Evolutionary conservation across 2,888 invertebrate species (phyloP), one percentile per base, ranked within the genome.

Genomic region (Agonopterix alstromeriana): DNA sequence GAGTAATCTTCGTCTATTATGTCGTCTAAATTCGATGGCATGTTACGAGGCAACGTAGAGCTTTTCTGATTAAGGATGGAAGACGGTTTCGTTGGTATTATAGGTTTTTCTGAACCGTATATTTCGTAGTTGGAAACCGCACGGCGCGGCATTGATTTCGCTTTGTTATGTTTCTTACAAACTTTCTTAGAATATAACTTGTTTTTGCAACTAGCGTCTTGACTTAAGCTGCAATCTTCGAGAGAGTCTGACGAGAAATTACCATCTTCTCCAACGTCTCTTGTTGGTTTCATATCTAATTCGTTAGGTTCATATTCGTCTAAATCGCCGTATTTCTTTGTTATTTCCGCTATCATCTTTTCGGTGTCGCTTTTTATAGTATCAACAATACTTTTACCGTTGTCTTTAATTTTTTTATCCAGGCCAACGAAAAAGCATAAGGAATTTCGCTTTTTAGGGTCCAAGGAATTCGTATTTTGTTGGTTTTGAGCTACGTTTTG

Each of bases 101-200:
- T 72, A 0, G 86, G 87, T 43, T 85, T 88, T 11, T 85, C 85
- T 36, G 87, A 84, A 1, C 67, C 73, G 50, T 91, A 92, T 45
- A 95, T 94, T 71, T 95, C 95, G 65, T 95, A 95, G 65, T 95
- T 94, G 1, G 95, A 95, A 10, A 94, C 90, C 38, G 94, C 93
- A 35, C 94, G 78, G 49, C 94, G 89, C 0, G 94, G 92, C 48
- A 91, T 86, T 40, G 77, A 73, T 36, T 61, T 56, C 46, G 70
- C 78, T 58, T 89, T 91, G 17, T 82, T 90, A 53, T 90, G 90
- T 52, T 90, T 90, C 54, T 87, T 90, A 51, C 90, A 90, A 5
- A 90, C 70, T 57, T 85, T 87, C 60, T 90, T 91, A 7, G 79
- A 90, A 68, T 71, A 91, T 52, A 72, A 67, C 64, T 90, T 90